Percentiles rank a stretch among this genome's conserved stretches.
phyloP scores from a whole-genome alignment of 2,888 invertebrate genomes.

The Lepetodrilus schrolli region DNA sequence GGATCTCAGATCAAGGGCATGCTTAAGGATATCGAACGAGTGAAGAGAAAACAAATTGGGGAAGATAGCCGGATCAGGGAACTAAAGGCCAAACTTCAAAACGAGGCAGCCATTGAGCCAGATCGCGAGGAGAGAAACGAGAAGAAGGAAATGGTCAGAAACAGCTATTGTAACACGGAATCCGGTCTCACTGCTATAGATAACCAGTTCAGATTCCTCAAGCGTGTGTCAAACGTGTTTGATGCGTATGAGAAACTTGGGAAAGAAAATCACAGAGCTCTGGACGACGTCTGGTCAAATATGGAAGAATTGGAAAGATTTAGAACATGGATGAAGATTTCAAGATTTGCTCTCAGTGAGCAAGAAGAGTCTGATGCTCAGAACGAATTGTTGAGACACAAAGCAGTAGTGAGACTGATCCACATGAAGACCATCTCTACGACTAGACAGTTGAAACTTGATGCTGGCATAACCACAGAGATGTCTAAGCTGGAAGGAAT shows the following conservation, averaged over 20 bases:
- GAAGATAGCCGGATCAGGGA: not conserved
- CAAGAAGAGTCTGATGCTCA: constrained; percentile 51
- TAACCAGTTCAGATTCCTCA: constrained; percentile 35
- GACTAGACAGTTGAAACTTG: not conserved
- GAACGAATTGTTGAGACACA: constrained; percentile 46
- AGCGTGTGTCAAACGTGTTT: not conserved
- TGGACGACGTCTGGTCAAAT: not conserved
- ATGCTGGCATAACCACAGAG: not conserved
- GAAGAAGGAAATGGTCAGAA: constrained; percentile 29
- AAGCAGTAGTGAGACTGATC: constrained; percentile 32
- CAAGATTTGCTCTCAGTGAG: constrained; percentile 26
- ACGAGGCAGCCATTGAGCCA: constrained; percentile 37
- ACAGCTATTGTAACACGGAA: constrained; percentile 18
- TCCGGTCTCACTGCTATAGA: constrained; percentile 27
- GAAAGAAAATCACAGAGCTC: not conserved
- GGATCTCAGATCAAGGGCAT: constrained; percentile 77
- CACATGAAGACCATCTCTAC: constrained; percentile 28
- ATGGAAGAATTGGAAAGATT: constrained; percentile 10
- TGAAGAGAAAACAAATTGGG: constrained; percentile 47
- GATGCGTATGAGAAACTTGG: constrained; percentile 24
- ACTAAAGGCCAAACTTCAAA: not conserved
- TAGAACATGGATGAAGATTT: constrained; percentile 29
- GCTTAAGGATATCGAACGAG: constrained; percentile 70
- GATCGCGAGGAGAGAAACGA: constrained; percentile 19
- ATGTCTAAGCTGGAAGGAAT: not conserved